Evolutionary conservation across 2,888 invertebrate genomes (phyloP).

Genomic region (Caenorhabditis auriculariae): DNA sequence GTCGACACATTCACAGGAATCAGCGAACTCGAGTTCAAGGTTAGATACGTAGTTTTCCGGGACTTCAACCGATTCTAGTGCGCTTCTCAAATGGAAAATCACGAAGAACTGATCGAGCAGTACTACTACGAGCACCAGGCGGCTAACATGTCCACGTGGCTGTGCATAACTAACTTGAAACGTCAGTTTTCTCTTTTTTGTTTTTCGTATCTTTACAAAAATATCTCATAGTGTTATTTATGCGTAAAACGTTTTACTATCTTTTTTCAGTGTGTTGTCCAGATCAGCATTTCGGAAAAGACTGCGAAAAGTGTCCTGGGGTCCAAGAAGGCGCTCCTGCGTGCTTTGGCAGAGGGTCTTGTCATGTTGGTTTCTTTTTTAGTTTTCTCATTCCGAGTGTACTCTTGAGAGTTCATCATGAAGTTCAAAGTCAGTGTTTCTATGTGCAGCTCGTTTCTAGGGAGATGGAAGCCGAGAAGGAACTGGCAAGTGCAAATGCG

Average conservation of each 20-base stretch:
- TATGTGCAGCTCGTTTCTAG: slow-evolving; percentile 58
- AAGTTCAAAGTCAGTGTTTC: neutral
- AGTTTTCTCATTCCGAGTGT: neutral
- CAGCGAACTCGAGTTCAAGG: slow-evolving; percentile 56
- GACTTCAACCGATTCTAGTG: slow-evolving; percentile 74
- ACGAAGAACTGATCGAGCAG: slow-evolving; percentile 80
- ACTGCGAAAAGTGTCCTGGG: slow-evolving; percentile 80
- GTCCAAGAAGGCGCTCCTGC: slow-evolving; percentile 71
- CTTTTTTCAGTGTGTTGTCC: slow-evolving; percentile 78
- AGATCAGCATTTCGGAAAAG: slow-evolving; percentile 78
- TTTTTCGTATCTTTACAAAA: neutral
- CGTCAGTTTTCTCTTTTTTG: slow-evolving; percentile 19
- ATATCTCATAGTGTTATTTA: neutral
- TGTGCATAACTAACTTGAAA: slow-evolving; percentile 35
- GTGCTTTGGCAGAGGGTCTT: slow-evolving; percentile 82
- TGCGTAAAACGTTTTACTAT: neutral
- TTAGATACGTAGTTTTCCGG: slow-evolving; percentile 8
- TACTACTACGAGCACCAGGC: slow-evolving; percentile 79
- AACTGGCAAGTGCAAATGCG: slow-evolving; percentile 85
- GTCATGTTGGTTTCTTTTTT: slow-evolving; percentile 68
- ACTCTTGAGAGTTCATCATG: slow-evolving; percentile 4
- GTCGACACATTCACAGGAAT: slow-evolving; percentile 63
- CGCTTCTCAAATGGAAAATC: slow-evolving; percentile 79
- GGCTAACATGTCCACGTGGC: slow-evolving; percentile 32
- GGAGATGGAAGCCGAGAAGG: slow-evolving; percentile 91